Conservation (phyloP, 2,797 vertebrate genomes). For the Neopelma chrysocephalum region DNA sequence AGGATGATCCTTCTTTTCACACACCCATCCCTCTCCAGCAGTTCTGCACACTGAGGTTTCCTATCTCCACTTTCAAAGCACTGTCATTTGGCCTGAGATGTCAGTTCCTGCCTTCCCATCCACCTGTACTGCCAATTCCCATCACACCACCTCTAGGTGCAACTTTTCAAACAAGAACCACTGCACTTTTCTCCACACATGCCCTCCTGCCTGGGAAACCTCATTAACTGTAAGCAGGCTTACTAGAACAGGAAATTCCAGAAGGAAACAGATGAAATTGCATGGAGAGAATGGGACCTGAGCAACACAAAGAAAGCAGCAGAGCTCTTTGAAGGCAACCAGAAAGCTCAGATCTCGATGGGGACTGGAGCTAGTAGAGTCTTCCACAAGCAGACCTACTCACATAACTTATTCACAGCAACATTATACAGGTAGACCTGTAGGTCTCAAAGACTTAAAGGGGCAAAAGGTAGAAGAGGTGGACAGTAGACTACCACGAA, state of each 20-base stretch:
- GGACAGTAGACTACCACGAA: background rate
- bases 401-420: background rate
- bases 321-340: background rate
- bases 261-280: background rate
- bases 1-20: background rate
- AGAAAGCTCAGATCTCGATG: background rate
- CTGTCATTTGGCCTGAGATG: background rate
- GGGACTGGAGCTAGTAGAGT: background rate
- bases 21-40: background rate
- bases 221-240: background rate
- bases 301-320: background rate
- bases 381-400: background rate
- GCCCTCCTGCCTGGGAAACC: background rate
- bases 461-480: background rate
- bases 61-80: background rate
- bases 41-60: background rate
- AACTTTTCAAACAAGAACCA: background rate
- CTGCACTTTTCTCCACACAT: background rate
- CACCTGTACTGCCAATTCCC: background rate
- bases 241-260: slow-evolving; percentile 4
- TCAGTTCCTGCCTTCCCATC: background rate
- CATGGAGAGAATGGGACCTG: background rate
- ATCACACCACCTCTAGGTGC: background rate
- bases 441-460: background rate
- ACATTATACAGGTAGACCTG: background rate